Base-by-base conservation (phyloP, 2,113 vertebrate species). In the Thymallus thymallus region DNA sequence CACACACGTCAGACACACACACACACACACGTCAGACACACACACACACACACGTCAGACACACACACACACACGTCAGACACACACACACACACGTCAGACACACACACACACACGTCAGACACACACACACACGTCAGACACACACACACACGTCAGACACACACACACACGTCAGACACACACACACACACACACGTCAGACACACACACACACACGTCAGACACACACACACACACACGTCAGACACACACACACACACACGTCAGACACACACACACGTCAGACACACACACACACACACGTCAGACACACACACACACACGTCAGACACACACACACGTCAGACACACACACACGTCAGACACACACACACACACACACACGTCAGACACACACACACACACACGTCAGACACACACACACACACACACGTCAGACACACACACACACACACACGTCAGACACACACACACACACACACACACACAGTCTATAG, bases 31-130 rank as follows among this genome's bases (percentile, higher is more conserved):
- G n/a, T n/a, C n/a, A n/a, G n/a, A 80, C 0, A 45, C 14, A 55
- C 66, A 70, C 23, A 26, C 13, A 82, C 12, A 41, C 35, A 41
- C 35, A 22, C 55, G n/a, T n/a, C n/a, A n/a, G n/a, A 80, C 0
- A 45, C 14, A 55, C 66, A 70, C 23, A n/a, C n/a, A n/a, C n/a
- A n/a, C n/a, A n/a, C n/a, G 46, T 88, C 78, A 90, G 76, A 26
- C 13, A n/a, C n/a, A n/a, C n/a, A n/a, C n/a, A 82, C 12, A 41
- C 35, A 41, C 35, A 22, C 55, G n/a, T n/a, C n/a, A n/a, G n/a
- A 80, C 0, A 45, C 14, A 55, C 66, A 70, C 23, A n/a, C n/a
- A n/a, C n/a, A n/a, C n/a, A n/a, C n/a, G 46, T 88, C 78, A 90
- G 76, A 26, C 13, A n/a, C n/a, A n/a, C n/a, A 82, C 12, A 41